Percentiles rank a stretch among this genome's conserved stretches.
Conservation (phyloP, 2,888 invertebrate genomes). For the Schizaphis graminum region DNA sequence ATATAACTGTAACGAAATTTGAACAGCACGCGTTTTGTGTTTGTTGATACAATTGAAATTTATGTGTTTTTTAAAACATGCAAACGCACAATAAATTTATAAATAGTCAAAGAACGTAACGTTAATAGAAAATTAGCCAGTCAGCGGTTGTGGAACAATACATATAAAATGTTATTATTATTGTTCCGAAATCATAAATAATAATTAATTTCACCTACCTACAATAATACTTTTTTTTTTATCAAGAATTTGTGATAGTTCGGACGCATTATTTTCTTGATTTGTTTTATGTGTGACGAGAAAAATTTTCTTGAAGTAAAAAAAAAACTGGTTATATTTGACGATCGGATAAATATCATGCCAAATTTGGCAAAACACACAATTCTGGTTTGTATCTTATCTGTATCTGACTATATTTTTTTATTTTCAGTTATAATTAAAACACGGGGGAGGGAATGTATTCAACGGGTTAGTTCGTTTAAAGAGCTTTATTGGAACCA, state of each 20-base stretch:
- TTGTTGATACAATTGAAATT: neutral
- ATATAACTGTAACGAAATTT: neutral
- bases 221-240: slow-evolving; percentile 1
- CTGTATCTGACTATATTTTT: slow-evolving; percentile 40
- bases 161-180: neutral
- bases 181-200: slow-evolving; percentile 39
- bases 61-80: neutral
- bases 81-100: neutral
- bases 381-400: slow-evolving; percentile 54
- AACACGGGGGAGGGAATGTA: slow-evolving; percentile 33
- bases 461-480: slow-evolving; percentile 18
- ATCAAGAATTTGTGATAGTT: slow-evolving; percentile 20
- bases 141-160: slow-evolving; percentile 15
- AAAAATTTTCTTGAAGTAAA: slow-evolving; percentile 35
- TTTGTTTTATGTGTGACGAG: neutral
- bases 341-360: slow-evolving; percentile 27
- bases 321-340: slow-evolving; percentile 48
- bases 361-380: slow-evolving; percentile 58
- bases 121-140: neutral
- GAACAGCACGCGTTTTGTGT: neutral
- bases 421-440: slow-evolving; percentile 34
- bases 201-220: neutral
- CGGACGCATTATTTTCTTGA: neutral
- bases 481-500: slow-evolving; percentile 50
- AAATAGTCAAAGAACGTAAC: neutral